Evolutionary conservation across 2,797 vertebrate species (phyloP), one percentile per base, ranked within the genome.

Genomic region (Scolopax rusticola): DNA sequence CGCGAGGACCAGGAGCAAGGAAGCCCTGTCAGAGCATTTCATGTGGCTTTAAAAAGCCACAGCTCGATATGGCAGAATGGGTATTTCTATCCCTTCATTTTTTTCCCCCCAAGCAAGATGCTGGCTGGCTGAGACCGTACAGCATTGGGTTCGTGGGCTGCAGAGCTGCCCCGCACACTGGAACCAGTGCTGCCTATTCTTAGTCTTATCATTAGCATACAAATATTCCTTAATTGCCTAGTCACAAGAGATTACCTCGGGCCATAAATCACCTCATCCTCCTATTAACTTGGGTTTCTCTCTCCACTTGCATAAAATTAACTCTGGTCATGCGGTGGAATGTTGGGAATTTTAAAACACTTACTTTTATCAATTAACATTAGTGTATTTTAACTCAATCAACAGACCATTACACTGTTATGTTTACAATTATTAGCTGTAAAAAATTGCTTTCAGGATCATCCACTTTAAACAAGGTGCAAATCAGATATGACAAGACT

Each of bases 281-380:
- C 76, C 79, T 76, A 93, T 89, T 95, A 97, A 87, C 79, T 80
- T 74, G 59, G 65, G 53, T 59, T 86, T 70, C 36, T 74, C 63
- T 91, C 90, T 89, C 63, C 63, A 80, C 82, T n/a, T 54, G 54
- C 63, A 89, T 61, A 90, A 97, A 93, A 97, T 94, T 28, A 68
- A 77, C 71, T 91, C 81, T 54, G 33, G 87, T 83, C 50, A 74
- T 33, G 60, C 3, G 16, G 57, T 32, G 45, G 57, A 92, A 92
- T 54, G 48, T 67, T 84, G 93, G 69, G 57, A 47, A 80, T 84
- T 92, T 84, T 86, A 89, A 92, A 91, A 65, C 45, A 48, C 90
- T 89, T 89, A 57, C 74, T 93, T 97, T 86, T 95, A 96, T 77
- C 91, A 95, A 95, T 95, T 96, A 94, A 77, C 90, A 93, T 92